These are phyloP conservation scores for Xanthia icteritia DNA, from an alignment of 2,888 invertebrate species.

Conservation along the genomic window DNA sequence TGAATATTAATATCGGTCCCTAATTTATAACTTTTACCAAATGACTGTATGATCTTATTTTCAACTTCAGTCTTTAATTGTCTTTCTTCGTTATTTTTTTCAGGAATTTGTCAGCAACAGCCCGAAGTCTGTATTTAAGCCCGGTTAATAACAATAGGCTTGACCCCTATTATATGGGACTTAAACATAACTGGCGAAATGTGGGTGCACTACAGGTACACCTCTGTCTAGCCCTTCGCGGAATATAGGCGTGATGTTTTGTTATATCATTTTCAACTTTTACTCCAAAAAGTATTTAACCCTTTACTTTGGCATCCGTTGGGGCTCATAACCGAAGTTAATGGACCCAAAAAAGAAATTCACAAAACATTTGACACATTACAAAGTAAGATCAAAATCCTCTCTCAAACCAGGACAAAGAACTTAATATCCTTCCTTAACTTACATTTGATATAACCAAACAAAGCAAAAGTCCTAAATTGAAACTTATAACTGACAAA, in stretches of 20 bases:
- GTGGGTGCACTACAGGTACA: not conserved
- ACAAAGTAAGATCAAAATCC: slow-evolving; percentile 2
- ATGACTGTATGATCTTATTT: no score
- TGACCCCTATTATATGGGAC: not conserved
- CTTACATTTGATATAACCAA: slow-evolving; percentile 52
- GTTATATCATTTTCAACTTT: not conserved
- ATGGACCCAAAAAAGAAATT: not conserved
- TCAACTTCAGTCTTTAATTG: no score
- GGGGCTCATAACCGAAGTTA: not conserved
- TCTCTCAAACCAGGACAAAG: slow-evolving; percentile 27
- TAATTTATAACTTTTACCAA: no score
- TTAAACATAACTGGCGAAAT: not conserved
- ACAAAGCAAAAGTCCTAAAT: slow-evolving; percentile 57
- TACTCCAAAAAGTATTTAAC: not conserved
- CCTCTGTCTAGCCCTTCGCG: not conserved
- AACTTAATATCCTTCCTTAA: slow-evolving; percentile 29
- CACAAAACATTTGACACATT: not conserved
- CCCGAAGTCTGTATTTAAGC: not conserved
- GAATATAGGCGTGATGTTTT: not conserved
- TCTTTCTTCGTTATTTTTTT: no score
- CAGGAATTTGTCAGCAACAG: no score
- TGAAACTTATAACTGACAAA: slow-evolving; percentile 65
- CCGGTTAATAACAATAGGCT: not conserved
- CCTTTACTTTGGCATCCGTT: not conserved
- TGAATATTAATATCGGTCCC: no score